Base-by-base conservation (phyloP, 2,888 invertebrate species). In the Lasiommata megera region DNA sequence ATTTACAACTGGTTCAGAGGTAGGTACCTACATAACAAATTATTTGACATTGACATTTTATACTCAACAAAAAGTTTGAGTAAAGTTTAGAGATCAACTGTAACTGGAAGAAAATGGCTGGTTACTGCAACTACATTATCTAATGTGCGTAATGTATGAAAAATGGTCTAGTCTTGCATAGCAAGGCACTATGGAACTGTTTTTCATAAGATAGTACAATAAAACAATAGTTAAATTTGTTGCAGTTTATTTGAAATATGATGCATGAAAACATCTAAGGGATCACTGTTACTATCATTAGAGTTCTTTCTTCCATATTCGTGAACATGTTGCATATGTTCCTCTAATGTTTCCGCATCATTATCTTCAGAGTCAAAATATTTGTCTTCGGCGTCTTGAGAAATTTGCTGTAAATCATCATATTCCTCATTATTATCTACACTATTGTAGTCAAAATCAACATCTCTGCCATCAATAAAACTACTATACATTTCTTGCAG, bases 321-420 rank as follows among this genome's bases (percentile, higher is more conserved):
- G 59, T 83, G 71, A 17, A 83, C 74, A 56, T 88, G 78, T 65
- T 82, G 71, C 84, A 85, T 84, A 57, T 90, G 87, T 57, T 82
- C 80, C 60, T 84, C 84, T 37, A 78, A 70, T 65, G 81, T 87
- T 53, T 78, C 89, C 40, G 88, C 88, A 64, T 94, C 93, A 64
- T 95, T 94, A 23, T 93, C 93, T 78, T 97, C 97, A 3, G 94
- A 94, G 79, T 97, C 97, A 88, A 98, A 98, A 80, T 98, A 98
- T 74, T 94, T 94, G 69, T 98, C 98, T 82, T 98, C 97, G 66
- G 94, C 95, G 83, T 98, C 98, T 70, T 94, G 94, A 40, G 84
- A 80, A 12, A 84, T 77, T 71, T 93, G 93, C 59, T 94, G 82
- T 53, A 95, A 92, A 58, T 94, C 94, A 62, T 98, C 98, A 81